These are phyloP conservation scores for Apostichopus japonicus DNA, from an alignment of 35 echinoderm and acorn worm species.

Conservation along the genomic window DNA sequence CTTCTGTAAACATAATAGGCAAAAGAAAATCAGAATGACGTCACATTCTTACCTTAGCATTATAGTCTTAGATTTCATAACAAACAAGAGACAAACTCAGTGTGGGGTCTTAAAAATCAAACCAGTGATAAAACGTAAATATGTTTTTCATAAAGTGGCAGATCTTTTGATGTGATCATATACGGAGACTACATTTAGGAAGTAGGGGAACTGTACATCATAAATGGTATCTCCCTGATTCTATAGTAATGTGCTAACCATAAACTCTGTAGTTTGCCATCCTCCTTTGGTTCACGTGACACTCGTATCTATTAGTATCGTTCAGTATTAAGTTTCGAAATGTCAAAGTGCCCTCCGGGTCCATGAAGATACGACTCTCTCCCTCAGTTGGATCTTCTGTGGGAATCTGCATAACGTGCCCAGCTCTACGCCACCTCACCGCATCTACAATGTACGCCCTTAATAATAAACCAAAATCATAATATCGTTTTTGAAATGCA, in stretches of 20 bases:
- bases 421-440: conserved; percentile 23
- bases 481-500: too few species aligned
- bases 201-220: too few species aligned
- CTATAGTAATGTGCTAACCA: not conserved
- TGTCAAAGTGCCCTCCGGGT: not conserved
- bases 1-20: too few species aligned
- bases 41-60: too few species aligned
- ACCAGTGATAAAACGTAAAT: not conserved
- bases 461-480: not conserved
- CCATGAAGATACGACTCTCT: conserved; percentile 13
- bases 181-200: too few species aligned
- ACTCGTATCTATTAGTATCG: conserved; percentile 34
- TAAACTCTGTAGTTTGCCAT: conserved; percentile 27
- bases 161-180: too few species aligned
- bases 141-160: not conserved
- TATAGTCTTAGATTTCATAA: too few species aligned
- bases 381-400: not conserved
- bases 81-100: too few species aligned
- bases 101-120: too few species aligned
- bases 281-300: conserved; percentile 29
- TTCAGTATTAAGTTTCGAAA: not conserved
- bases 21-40: too few species aligned
- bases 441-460: conserved; percentile 27
- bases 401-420: not conserved
- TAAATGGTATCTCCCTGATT: too few species aligned